Evolutionary conservation across 2,888 invertebrate species (phyloP).

Genomic region (Oasisia sp.): DNA sequence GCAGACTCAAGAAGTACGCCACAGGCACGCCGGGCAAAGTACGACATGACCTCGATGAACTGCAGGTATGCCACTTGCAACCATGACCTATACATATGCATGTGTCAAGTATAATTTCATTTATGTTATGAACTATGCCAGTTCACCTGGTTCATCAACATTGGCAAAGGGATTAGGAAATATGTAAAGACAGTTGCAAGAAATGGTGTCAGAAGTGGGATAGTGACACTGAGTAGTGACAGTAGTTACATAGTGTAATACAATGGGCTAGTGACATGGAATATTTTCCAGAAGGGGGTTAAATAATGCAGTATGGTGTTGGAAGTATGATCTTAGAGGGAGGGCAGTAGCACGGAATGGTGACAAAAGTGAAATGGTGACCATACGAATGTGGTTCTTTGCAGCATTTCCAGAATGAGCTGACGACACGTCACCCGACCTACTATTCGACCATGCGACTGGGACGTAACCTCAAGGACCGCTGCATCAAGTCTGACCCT

Average conservation of each 20-base stretch:
- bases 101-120: neutral
- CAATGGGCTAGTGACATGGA: neutral
- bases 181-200: neutral
- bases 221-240: neutral
- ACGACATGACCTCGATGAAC: constrained; percentile 62
- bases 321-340: neutral
- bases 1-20: constrained; percentile 49
- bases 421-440: constrained; percentile 59
- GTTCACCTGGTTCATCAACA: neutral
- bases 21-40: constrained; percentile 38
- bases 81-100: neutral
- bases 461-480: constrained; percentile 63
- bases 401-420: constrained; percentile 62
- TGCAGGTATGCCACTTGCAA: constrained; percentile 50
- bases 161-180: neutral
- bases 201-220: neutral
- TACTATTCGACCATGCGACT: constrained; percentile 65
- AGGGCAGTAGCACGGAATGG: neutral
- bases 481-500: constrained; percentile 62
- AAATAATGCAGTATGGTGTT: too few relatives aligned
- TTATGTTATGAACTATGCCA: neutral
- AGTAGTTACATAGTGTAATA: too few relatives aligned
- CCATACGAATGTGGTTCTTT: constrained; percentile 23
- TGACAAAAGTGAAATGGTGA: neutral
- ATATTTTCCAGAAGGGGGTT: too few relatives aligned